Percentiles rank a stretch among this genome's conserved stretches.
These are phyloP conservation scores for Neodiprion pinetum DNA, from an alignment of 1,140 invertebrate species.

Conservation along the genomic window DNA sequence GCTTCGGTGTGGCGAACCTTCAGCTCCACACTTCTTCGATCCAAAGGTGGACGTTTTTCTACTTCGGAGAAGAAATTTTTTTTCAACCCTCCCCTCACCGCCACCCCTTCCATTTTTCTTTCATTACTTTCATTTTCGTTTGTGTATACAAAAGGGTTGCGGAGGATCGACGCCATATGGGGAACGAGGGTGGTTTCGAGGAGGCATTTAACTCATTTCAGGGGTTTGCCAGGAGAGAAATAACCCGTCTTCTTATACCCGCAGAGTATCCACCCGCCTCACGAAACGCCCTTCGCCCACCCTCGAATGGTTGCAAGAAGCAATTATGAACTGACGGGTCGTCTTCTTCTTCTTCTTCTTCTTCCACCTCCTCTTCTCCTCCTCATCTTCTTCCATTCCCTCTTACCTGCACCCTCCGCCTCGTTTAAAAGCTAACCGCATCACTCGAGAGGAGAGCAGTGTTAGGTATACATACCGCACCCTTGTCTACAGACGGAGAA, in stretches of 20 bases:
- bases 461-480: no score
- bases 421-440: conserved; percentile 2
- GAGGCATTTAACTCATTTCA: not conserved
- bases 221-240: not conserved
- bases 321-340: conserved; percentile 1
- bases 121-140: not conserved
- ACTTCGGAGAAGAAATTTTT: no score
- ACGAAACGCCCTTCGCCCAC: not conserved
- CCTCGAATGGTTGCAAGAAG: not conserved
- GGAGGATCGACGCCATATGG: not conserved
- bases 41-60: no score
- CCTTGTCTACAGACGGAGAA: not conserved
- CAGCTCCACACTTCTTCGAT: no score
- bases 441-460: not conserved
- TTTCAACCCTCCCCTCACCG: no score
- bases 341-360: not conserved
- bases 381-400: not conserved
- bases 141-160: not conserved
- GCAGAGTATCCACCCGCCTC: no score
- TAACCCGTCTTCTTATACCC: no score
- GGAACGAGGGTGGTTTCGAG: not conserved
- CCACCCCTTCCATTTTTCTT: no score
- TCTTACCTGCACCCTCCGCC: not conserved
- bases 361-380: not conserved
- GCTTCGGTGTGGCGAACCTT: no score